Evolutionary conservation across 2,113 vertebrate genomes (phyloP).

Genomic region (Tupaia tana): DNA sequence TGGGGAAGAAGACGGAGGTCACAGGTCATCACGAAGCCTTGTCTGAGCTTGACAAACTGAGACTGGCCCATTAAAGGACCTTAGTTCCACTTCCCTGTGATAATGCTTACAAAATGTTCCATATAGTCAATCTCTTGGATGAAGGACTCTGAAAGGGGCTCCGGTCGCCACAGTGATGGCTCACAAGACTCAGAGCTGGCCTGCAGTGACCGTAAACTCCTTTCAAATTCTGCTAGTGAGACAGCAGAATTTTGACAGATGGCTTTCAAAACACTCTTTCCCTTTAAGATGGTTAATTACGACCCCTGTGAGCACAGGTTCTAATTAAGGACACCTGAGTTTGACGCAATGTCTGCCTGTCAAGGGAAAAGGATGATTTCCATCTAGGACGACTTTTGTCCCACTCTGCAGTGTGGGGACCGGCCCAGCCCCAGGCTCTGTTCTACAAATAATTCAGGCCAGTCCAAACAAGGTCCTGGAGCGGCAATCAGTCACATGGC

Average conservation of each 20-base stretch:
- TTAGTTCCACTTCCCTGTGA: rapidly evolving
- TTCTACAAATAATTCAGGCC: not conserved
- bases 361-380: not conserved
- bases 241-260: not conserved
- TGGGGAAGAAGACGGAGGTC: not conserved
- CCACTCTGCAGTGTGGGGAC: rapidly evolving
- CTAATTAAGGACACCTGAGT: not conserved
- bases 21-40: not conserved
- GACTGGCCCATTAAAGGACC: not conserved
- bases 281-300: not conserved
- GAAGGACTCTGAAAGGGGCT: not conserved
- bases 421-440: not conserved
- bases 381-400: not conserved
- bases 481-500: not conserved
- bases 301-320: not conserved
- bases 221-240: not conserved
- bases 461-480: not conserved
- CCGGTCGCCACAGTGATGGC: not conserved
- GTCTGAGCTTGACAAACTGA: not conserved
- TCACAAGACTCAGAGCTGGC: not conserved
- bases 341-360: not conserved
- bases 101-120: not conserved
- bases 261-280: not conserved
- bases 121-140: rapidly evolving
- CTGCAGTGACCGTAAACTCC: not conserved